Evolutionary conservation across 2,113 vertebrate genomes (phyloP).

Genomic region (Ammodytes marinus): DNA sequence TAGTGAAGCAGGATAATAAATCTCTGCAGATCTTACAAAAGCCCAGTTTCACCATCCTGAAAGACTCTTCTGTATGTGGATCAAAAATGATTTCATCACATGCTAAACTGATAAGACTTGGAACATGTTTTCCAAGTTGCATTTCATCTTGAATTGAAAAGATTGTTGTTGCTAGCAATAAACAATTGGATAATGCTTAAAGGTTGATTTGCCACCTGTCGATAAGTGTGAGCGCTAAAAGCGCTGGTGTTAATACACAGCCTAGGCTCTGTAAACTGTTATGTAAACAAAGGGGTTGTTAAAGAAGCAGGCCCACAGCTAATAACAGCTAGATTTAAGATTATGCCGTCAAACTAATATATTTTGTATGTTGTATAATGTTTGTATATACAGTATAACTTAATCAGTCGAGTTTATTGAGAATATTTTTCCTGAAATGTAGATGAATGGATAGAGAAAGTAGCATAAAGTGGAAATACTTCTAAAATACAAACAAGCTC

Average conservation of each 20-base stretch:
- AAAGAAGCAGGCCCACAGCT: too few relatives aligned
- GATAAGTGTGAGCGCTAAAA: too few relatives aligned
- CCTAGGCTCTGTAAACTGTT: too few relatives aligned
- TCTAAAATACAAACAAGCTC: background rate
- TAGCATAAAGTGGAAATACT: background rate
- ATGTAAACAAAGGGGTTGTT: too few relatives aligned
- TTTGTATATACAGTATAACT: too few relatives aligned
- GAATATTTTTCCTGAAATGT: background rate
- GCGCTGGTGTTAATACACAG: too few relatives aligned
- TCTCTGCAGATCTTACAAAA: too few relatives aligned
- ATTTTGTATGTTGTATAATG: too few relatives aligned
- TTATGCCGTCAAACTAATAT: too few relatives aligned
- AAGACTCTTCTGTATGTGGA: background rate
- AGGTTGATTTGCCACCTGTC: too few relatives aligned
- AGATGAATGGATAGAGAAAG: background rate
- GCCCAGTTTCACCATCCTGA: background rate
- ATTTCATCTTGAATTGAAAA: background rate
- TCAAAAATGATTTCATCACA: background rate
- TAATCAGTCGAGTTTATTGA: background rate
- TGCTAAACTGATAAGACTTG: background rate
- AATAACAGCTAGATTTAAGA: too few relatives aligned
- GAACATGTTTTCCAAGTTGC: background rate
- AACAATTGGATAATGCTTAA: too few relatives aligned
- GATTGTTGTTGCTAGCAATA: background rate
- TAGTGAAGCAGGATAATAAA: background rate